Evolutionary conservation across 2,888 invertebrate species (phyloP), one percentile per base, ranked within the genome.

Genomic region (Agrotis exclamationis): DNA sequence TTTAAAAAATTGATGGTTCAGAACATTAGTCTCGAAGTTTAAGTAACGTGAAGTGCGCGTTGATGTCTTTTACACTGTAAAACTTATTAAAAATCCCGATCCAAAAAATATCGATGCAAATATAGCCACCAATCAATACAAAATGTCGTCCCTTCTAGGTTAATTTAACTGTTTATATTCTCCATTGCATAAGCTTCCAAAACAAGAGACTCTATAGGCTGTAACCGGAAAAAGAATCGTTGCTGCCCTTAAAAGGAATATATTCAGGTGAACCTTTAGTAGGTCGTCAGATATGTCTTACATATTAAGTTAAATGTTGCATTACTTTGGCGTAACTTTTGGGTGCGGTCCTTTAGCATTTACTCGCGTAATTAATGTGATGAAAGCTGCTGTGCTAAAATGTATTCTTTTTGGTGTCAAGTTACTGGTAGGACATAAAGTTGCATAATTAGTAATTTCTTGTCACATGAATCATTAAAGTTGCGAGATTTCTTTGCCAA

Each of bases 341-440:
- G 74, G 85, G 85, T 68, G 85, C 69, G 85, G 78, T 76, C 64
- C 71, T 63, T 47, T 48, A 76, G 67, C 67, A 78, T 76, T 78
- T 75, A 80, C 65, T 67, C 62, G 50, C 63, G 65, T 80, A 83
- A 82, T 79, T 74, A 73, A 70, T 58, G 53, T 72, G 74, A 80
- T 51, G 76, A 82, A 80, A 82, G 71, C 57, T 60, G 73, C 63
- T 63, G 74, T 74, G 71, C 65, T 75, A 63, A 75, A 70, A 74
- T 72, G 20, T 65, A 54, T 60, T 45, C 11, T 75, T 60, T 74
- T 70, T 54, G 50, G 63, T 68, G 58, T 60, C 77, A 57, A 58
- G 54, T 63, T 47, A 63, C 53, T 51, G 53, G 57, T 58, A 53
- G 24, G 62, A 51, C 28, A 65, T 63, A 50, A 65, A 56, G 58